Base-by-base conservation (phyloP, 2,113 vertebrate species). In the Limanda limanda region DNA sequence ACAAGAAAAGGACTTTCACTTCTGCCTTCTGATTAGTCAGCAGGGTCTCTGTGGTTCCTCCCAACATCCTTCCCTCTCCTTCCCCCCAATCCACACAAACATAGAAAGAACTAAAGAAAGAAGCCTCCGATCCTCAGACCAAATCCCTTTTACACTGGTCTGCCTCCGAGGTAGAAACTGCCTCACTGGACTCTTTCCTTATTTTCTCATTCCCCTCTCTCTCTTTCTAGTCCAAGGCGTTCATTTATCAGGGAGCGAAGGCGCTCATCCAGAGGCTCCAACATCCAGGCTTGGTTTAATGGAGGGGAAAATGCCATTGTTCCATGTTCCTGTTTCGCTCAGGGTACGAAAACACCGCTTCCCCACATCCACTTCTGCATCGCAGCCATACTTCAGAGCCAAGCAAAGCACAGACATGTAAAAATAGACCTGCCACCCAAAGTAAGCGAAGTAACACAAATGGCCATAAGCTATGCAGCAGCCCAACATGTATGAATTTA, bases 1-100 rank as follows among this genome's bases (percentile, higher is more conserved):
- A 89, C 88, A 85, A 88, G 78, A 88, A 88, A 82, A 78, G 35
- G 87, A 90, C 85, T 89, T 90, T 86, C 89, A 80, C 88, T 92
- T 93, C 85, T 90, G 81, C 79, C 79, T 92, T 87, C 80, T 91
- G 89, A 90, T 90, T 84, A 90, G 85, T 92, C 90, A 92, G 92
- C 88, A 91, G 80, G 81, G 79, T 78, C 78, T 91, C 85, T 87
- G 64, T 80, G 83, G 83, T 75, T 74, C 78, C 73, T 68, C 76
- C 82, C 74, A 66, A 74, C 86, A 86, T 84, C 84, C 54, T 45
- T 77, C 71, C 47, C 55, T 75, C 45, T 83, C 69, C 86, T 83
- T 79, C 74, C 78, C 25, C 73, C 73, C 74, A 78, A 76, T 76
- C 74, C 47, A 35, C 79, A 73, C 81, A 81, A 68, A 79, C 71